phyloP scores from a whole-genome alignment of 2,888 invertebrate genomes.

The Sminthurides aquaticus region DNA sequence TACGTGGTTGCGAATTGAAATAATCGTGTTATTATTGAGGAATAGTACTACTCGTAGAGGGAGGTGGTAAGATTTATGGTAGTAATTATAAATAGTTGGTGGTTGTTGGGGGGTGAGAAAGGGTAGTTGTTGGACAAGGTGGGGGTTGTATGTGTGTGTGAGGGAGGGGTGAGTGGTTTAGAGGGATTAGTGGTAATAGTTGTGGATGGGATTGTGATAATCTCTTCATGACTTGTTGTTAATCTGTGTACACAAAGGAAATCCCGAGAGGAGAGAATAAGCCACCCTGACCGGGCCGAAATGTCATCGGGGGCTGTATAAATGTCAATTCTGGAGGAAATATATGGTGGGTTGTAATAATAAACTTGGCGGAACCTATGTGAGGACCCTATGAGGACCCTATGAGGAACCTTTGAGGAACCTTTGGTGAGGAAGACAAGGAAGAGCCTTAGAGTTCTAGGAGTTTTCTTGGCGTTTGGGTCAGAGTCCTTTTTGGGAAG shows the following conservation, averaged over 20 bases:
- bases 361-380: neutral
- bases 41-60: no score
- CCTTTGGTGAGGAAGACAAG: no score
- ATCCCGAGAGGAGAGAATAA: no score
- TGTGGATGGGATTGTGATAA: neutral
- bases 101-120: neutral
- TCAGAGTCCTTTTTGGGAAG: conserved; percentile 2
- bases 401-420: no score
- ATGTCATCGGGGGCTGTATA: conserved; percentile 2
- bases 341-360: neutral
- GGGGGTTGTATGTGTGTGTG: neutral
- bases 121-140: neutral
- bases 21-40: no score
- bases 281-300: neutral
- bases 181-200: neutral
- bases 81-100: no score
- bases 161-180: neutral
- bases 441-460: no score
- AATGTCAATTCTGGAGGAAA: neutral
- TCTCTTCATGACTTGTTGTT: conserved; percentile 2
- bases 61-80: no score
- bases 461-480: no score
- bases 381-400: neutral
- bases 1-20: no score
- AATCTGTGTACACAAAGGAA: neutral